Percentiles rank a stretch among this genome's conserved stretches.
Evolutionary conservation across 2,797 vertebrate species (phyloP).

Genomic region (Uromys caudimaculatus): DNA sequence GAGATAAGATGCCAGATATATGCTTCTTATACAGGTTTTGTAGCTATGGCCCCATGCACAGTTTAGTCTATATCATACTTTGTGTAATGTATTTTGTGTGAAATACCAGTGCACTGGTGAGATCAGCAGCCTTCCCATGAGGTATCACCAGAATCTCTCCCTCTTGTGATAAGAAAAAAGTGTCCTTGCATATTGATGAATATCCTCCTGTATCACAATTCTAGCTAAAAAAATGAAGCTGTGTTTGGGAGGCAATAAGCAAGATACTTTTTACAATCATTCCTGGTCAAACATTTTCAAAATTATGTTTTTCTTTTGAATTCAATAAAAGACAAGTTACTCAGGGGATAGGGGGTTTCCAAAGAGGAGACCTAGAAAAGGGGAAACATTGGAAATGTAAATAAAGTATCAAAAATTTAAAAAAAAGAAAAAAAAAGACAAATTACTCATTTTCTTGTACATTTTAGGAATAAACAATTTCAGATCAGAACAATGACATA

Average conservation of each 20-base stretch:
- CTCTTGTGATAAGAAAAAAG: background rate
- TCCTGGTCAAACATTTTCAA: background rate
- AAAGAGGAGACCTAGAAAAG: no score
- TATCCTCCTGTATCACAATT: fast-evolving
- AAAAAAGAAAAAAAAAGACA: no score
- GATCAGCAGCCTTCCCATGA: fast-evolving
- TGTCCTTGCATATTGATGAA: background rate
- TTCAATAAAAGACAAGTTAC: background rate
- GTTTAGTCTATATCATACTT: background rate
- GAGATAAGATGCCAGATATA: background rate
- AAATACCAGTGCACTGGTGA: fast-evolving
- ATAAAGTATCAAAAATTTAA: no score
- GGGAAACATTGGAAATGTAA: no score
- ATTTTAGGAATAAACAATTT: background rate
- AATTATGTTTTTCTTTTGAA: background rate
- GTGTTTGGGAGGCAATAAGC: background rate
- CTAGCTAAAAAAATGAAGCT: background rate
- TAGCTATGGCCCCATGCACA: fast-evolving
- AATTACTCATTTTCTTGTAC: background rate
- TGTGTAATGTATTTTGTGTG: background rate
- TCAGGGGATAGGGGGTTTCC: no score
- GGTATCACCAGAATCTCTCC: background rate
- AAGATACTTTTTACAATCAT: background rate
- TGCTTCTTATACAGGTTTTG: background rate
- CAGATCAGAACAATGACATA: background rate